These are phyloP conservation scores for Pagrus major DNA, from an alignment of 2,113 vertebrate genomes.

Conservation along the genomic window DNA sequence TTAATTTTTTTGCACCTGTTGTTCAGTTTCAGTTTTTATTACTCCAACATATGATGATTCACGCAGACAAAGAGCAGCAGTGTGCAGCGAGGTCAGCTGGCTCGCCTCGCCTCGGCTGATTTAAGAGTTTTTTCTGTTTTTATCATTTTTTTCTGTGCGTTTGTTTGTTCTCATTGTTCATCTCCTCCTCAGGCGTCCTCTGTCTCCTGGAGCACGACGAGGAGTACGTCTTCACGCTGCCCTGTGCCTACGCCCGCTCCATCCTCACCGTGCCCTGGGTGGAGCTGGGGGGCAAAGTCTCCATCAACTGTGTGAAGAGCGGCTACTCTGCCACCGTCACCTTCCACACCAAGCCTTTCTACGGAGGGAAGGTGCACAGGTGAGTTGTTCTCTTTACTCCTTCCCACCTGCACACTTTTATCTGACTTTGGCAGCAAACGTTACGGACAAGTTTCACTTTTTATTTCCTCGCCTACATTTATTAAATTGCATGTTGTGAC, in stretches of 20 bases:
- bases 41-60: constrained; percentile 2
- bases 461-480: neutral
- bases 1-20: neutral
- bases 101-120: neutral
- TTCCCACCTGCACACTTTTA: neutral
- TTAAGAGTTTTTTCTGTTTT: neutral
- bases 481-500: neutral
- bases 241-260: constrained; percentile 95
- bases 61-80: constrained; percentile 15
- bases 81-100: neutral
- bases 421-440: neutral
- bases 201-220: constrained; percentile 91
- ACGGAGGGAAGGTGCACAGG: constrained; percentile 97
- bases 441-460: neutral
- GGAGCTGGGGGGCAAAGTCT: constrained; percentile 96
- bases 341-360: constrained; percentile 97
- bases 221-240: constrained; percentile 95
- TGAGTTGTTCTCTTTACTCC: constrained; percentile 7
- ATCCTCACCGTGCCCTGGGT: constrained; percentile 98
- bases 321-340: constrained; percentile 93
- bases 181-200: constrained; percentile 83
- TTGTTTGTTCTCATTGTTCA: neutral
- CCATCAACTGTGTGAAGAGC: constrained; percentile 91
- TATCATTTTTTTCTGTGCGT: neutral
- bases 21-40: neutral